Conservation (phyloP, 2,797 vertebrate species). For the Cottoperca gobio region DNA sequence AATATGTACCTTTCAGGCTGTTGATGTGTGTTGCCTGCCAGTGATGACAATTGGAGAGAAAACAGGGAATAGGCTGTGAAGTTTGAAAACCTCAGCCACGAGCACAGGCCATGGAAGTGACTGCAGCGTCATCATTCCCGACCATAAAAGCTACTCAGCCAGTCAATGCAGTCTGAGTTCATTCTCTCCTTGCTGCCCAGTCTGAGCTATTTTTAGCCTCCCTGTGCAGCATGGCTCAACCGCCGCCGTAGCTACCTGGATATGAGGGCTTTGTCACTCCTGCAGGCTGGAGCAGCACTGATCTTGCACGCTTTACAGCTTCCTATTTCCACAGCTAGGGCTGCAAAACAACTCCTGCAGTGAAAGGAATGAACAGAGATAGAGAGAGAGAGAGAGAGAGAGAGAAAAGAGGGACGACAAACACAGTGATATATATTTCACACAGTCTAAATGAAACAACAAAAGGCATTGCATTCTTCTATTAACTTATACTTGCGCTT, state of each 20-base stretch:
- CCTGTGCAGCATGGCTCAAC: constrained; percentile 66
- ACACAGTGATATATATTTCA: background rate
- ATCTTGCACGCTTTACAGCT: constrained; percentile 69
- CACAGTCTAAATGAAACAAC: constrained; percentile 26
- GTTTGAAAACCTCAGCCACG: constrained; percentile 59
- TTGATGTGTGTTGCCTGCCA: constrained; percentile 16
- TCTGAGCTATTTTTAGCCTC: constrained; percentile 81
- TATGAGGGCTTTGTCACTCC: constrained; percentile 80
- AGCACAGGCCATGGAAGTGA: constrained; percentile 61
- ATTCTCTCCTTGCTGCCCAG: constrained; percentile 71
- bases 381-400: background rate
- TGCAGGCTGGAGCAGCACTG: constrained; percentile 70
- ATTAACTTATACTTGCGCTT: background rate
- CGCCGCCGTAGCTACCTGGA: constrained; percentile 69
- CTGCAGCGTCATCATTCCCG: constrained; percentile 80
- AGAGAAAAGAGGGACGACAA: constrained; percentile 4
- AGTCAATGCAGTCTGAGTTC: constrained; percentile 78
- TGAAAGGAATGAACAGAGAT: constrained; percentile 45
- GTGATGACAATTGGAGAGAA: constrained; percentile 46
- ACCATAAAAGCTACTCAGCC: constrained; percentile 79
- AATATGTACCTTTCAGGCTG: constrained; percentile 3
- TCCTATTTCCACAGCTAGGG: constrained; percentile 46
- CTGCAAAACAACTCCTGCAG: constrained; percentile 46
- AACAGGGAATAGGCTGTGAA: constrained; percentile 35
- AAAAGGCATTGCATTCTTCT: background rate